phyloP scores from a whole-genome alignment of 2,113 vertebrate genomes.

The Puma concolor region DNA sequence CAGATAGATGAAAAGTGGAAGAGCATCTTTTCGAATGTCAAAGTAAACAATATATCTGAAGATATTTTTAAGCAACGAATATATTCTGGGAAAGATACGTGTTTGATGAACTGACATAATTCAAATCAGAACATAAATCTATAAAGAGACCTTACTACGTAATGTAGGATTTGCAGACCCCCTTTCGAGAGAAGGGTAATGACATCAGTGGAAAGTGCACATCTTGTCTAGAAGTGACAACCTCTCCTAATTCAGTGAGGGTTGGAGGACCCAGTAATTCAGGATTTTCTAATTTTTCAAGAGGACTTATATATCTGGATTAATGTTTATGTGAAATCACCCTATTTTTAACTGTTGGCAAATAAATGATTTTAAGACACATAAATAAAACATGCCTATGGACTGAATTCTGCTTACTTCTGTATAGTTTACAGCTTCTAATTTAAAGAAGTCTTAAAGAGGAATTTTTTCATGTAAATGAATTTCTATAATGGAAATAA shows the following conservation, averaged over 20 bases:
- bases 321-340: conserved; percentile 5
- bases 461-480: neutral
- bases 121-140: neutral
- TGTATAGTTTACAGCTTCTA: neutral
- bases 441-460: neutral
- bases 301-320: neutral
- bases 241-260: neutral
- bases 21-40: neutral
- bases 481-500: conserved; percentile 6
- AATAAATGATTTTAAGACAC: conserved; percentile 19
- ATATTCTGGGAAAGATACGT: neutral
- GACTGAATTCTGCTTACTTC: neutral
- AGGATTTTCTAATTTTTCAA: neutral
- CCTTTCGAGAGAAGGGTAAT: neutral
- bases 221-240: neutral
- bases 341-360: conserved; percentile 31
- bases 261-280: neutral
- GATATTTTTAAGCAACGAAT: neutral
- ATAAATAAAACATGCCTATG: neutral
- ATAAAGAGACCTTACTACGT: neutral
- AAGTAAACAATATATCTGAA: neutral
- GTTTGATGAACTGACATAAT: neutral
- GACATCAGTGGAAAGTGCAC: neutral
- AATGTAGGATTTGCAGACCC: neutral
- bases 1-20: neutral